Conservation (phyloP, 2,797 vertebrate species). For the Neomorphus geoffroyi region DNA sequence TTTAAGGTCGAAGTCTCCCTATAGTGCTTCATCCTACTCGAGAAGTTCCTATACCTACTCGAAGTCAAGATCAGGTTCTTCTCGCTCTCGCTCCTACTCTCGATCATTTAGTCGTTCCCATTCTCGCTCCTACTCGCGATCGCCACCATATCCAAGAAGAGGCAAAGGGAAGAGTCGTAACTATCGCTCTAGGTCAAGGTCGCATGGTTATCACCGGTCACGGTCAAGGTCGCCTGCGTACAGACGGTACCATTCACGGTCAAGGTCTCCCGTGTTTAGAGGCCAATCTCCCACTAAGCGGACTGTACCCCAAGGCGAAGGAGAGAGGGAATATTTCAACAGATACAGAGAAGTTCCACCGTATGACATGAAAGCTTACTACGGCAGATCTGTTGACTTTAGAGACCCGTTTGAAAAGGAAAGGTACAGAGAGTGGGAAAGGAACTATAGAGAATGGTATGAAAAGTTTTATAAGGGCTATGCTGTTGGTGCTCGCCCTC, state of each 20-base stretch:
- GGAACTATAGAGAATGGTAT: slow-evolving; percentile 93
- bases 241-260: slow-evolving; percentile 82
- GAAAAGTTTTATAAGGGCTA: slow-evolving; percentile 91
- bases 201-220: slow-evolving; percentile 89
- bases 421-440: slow-evolving; percentile 89
- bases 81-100: slow-evolving; percentile 84
- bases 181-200: slow-evolving; percentile 86
- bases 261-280: slow-evolving; percentile 83
- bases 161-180: slow-evolving; percentile 81
- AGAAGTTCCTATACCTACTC: slow-evolving; percentile 90
- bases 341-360: slow-evolving; percentile 82
- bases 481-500: slow-evolving; percentile 80
- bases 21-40: slow-evolving; percentile 86
- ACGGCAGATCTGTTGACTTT: slow-evolving; percentile 81
- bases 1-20: slow-evolving; percentile 92
- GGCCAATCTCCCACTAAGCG: slow-evolving; percentile 83
- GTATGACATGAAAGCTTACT: slow-evolving; percentile 84
- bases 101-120: slow-evolving; percentile 87
- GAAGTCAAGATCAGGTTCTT: slow-evolving; percentile 89
- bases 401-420: slow-evolving; percentile 88
- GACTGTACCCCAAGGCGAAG: slow-evolving; percentile 77
- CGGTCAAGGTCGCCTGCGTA: slow-evolving; percentile 89
- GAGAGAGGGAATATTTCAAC: slow-evolving; percentile 83
- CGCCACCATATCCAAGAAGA: slow-evolving; percentile 82
- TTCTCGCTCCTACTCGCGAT: slow-evolving; percentile 90